Evolutionary conservation across 2,888 invertebrate species (phyloP), one percentile per base, ranked within the genome.

Genomic region (Melipona beecheii): DNA sequence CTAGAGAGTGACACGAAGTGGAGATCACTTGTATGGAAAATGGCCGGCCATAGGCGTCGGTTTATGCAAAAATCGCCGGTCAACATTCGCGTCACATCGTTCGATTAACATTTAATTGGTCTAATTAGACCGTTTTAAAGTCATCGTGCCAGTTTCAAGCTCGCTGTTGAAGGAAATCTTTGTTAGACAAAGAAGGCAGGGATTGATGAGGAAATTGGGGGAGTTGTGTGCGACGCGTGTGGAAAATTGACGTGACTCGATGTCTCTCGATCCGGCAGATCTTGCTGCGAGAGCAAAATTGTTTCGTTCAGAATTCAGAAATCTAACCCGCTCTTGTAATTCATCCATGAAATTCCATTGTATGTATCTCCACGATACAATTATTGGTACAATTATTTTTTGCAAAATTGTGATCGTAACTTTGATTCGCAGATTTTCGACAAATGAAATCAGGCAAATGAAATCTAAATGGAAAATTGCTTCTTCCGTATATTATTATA

Each of bases 31-130:
- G 36, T 6, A 9, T 36, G 36, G 36, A 43, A 43, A 43, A 43
- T 43, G 43, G 43, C 43, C 43, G 43, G 43, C 43, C 43, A 43
- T 9, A 11, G 36, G 36, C 36, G 9, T 1, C 36, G 36, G 43
- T 43, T 43, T 43, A 43, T 43, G 43, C 11, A 43, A 43, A 43
- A 43, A 43, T 43, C 9, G 43, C 11, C 43, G 9, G 11, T 58
- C 49, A 43, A 58, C 58, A 27, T 43, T 72, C 56, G 43, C 58
- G 58, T 49, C 58, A 49, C 36, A n/a, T 36, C 3, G n/a, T n/a
- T n/a, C 21, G 24, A 60, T 72, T 49, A 72, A 72, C 71, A 49
- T 72, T 58, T 72, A 58, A 72, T 60, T 58, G 58, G 43, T 43
- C 27, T 19, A 56, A 70, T 70, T 70, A 70, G 56, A 17, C 70